Percentiles rank a stretch among this genome's conserved stretches.
Conservation (phyloP, 2,113 vertebrate genomes). For the Macheiramphus alcinus region DNA sequence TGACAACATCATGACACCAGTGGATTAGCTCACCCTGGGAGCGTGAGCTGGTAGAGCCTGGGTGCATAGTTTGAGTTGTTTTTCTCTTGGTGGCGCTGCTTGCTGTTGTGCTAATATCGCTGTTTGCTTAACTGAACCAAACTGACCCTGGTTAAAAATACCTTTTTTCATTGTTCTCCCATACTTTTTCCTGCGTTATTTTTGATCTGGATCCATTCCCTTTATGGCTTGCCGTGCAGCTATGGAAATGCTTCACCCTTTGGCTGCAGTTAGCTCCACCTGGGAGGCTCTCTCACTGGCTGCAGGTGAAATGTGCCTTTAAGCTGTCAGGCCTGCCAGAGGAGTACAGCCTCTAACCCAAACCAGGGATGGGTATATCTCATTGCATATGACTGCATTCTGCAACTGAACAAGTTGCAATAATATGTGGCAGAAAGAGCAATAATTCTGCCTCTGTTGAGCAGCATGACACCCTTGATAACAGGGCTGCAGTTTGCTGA, state of each 20-base stretch:
- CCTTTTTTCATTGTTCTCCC: neutral
- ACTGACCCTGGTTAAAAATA: neutral
- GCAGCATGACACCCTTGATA: neutral
- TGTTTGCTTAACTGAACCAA: neutral
- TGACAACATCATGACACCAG: neutral
- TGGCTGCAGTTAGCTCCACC: neutral
- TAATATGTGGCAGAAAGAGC: neutral
- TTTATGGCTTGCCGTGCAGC: neutral
- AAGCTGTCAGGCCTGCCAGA: neutral
- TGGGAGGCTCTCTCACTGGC: neutral
- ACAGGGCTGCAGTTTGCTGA: neutral
- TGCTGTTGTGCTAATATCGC: neutral
- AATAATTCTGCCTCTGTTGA: accelerated
- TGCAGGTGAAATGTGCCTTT: neutral
- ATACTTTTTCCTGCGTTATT: neutral
- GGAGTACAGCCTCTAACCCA: neutral
- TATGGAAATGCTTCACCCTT: neutral
- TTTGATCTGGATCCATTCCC: neutral
- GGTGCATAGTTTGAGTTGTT: neutral
- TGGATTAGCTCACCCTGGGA: neutral
- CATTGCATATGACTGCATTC: neutral
- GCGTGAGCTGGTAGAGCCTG: neutral
- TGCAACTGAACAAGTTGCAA: neutral
- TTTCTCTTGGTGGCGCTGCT: neutral
- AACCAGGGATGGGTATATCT: neutral